Evolutionary conservation across 1,140 invertebrate genomes (phyloP).

Genomic region (Drosophila pseudoobscura): DNA sequence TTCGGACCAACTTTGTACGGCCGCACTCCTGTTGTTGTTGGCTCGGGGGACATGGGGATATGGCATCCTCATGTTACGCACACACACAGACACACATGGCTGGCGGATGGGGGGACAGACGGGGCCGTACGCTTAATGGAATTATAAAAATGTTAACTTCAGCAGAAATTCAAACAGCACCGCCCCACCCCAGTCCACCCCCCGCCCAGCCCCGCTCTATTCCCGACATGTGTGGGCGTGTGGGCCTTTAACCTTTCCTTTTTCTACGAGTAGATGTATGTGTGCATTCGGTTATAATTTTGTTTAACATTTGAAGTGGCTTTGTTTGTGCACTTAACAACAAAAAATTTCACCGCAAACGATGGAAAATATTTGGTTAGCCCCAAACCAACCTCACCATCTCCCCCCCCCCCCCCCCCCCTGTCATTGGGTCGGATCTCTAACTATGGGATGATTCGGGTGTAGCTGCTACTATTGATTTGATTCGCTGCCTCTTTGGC

Average conservation of each 20-base stretch:
- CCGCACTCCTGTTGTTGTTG: constrained; percentile 35
- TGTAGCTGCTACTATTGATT: too few species aligned
- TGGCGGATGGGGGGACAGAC: constrained; percentile 10
- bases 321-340: constrained; percentile 50
- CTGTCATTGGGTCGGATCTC: too few species aligned
- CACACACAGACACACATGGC: constrained; percentile 27
- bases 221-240: constrained; percentile 15
- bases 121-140: constrained; percentile 66
- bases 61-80: constrained; percentile 64
- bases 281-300: constrained; percentile 71
- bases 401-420: too few species aligned
- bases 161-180: constrained; percentile 77
- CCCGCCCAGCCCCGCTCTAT: not conserved
- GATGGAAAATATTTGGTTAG: constrained; percentile 37
- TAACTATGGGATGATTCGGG: too few species aligned
- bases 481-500: too few species aligned
- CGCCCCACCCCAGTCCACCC: constrained; percentile 34
- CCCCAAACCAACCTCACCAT: not conserved
- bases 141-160: constrained; percentile 81
- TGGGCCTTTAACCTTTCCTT: constrained; percentile 62
- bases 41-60: constrained; percentile 39
- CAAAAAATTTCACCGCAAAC: constrained; percentile 11
- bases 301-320: constrained; percentile 79
- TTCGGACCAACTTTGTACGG: constrained; percentile 72
- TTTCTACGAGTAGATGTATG: not conserved